Conservation (phyloP, 53 echinoderm and acorn worm genomes). For the Echinometra lucunter region DNA sequence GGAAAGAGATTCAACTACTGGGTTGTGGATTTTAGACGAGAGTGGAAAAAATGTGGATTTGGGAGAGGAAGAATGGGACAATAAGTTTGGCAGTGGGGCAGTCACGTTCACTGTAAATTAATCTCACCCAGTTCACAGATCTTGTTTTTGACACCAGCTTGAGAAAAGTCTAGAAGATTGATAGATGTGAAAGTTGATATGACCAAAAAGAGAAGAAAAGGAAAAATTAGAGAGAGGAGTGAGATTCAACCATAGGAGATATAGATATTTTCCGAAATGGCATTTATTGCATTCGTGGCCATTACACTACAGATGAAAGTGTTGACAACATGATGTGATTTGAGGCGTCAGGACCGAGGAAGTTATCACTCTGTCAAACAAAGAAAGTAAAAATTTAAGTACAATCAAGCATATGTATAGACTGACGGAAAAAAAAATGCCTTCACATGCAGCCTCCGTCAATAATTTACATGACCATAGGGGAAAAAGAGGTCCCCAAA, state of each 20-base stretch:
- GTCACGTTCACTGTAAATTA: constrained; percentile 52
- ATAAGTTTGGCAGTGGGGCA: constrained; percentile 44
- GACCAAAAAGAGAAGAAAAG: constrained; percentile 12
- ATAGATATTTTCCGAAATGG: constrained; percentile 38
- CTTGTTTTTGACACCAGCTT: constrained; percentile 48
- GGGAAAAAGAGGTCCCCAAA: constrained; percentile 15
- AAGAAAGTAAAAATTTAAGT: not conserved
- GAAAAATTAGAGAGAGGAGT: constrained; percentile 10
- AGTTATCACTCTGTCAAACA: constrained; percentile 37
- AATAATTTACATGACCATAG: constrained; percentile 49
- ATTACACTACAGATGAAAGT: not conserved
- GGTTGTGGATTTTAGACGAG: not conserved
- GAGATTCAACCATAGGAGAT: constrained; percentile 25
- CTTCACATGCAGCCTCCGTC: not conserved
- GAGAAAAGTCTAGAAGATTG: constrained; percentile 23
- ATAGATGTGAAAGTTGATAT: constrained; percentile 51
- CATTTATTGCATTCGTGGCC: constrained; percentile 26
- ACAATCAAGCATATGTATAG: not conserved
- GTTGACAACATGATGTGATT: constrained; percentile 30
- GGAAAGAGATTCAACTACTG: not conserved
- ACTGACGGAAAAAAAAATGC: not conserved
- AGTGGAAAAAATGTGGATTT: constrained; percentile 19
- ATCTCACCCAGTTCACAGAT: constrained; percentile 53
- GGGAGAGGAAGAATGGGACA: constrained; percentile 26
- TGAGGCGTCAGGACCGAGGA: constrained; percentile 4